Evolutionary conservation across 2,797 vertebrate genomes (phyloP), one percentile per base, ranked within the genome.

Genomic region (Gallirallus australis): DNA sequence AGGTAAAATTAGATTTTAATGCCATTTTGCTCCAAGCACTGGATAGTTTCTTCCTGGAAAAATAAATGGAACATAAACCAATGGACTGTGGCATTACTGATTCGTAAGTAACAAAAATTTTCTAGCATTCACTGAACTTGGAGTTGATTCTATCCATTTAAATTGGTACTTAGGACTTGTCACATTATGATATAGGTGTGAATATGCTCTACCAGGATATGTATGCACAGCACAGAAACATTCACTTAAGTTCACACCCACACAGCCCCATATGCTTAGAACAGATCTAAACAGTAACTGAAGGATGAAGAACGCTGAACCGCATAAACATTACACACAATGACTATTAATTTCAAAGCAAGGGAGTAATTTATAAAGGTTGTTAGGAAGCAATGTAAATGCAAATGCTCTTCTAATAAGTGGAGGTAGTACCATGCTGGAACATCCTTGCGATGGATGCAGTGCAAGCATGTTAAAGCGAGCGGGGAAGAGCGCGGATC

Each of bases 141-240:
- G 90, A 92, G 60, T 70, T 90, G 76, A 64, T 92, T 96, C 59
- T 81, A 28, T 59, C 87, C 12, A 12, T 93, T 96, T 90, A 96
- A 96, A 92, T 86, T 30, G 61, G 85, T 92, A 93, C 79, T 84
- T 94, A 88, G 92, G 88, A 78, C 92, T 92, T 96, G 84, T 96
- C 91, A 95, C 54, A 92, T 80, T 88, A 69, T 92, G 88, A 87
- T 96, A 90, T 94, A 95, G 94, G 91, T 96, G 96, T 86, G 70
- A 80, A 79, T 77, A 9, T 66, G 25, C 59, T 86, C 63, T 86
- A 66, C 81, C 66, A 89, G 37, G 52, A 69, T 92, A 94, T 94
- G 68, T 73, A 90, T 83, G 91, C 80, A 85, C 59, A 90, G 88
- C 72, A 86, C 54, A 64, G 65, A 94, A 81, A 56, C 75, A 45